These are phyloP conservation scores for Molossus molossus DNA, from an alignment of 2,797 vertebrate species.

Conservation along the genomic window DNA sequence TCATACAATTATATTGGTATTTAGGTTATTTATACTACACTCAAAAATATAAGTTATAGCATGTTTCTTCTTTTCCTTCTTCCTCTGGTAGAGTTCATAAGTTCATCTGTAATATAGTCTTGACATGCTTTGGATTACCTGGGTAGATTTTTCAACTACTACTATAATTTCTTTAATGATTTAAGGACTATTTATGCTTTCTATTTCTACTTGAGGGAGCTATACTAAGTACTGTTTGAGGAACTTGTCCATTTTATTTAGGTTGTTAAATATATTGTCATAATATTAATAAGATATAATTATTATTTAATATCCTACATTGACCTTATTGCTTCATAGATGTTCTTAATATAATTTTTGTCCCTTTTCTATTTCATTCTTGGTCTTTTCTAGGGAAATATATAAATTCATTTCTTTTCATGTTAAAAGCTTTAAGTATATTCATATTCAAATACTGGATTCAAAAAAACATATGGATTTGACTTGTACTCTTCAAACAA, in stretches of 20 bases:
- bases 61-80: neutral
- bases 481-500: neutral
- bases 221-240: neutral
- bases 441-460: neutral
- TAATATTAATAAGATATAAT: constrained; percentile 7
- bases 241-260: constrained; percentile 43
- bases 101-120: neutral
- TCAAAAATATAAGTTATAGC: neutral
- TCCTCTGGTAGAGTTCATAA: neutral
- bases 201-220: constrained; percentile 25
- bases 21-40: neutral
- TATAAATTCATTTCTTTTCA: neutral
- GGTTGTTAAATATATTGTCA: neutral
- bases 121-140: neutral
- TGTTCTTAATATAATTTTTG: neutral
- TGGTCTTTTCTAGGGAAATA: constrained; percentile 2
- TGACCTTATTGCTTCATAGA: neutral
- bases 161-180: neutral
- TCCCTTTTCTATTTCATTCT: neutral
- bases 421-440: neutral
- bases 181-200: neutral
- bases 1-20: neutral
- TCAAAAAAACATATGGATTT: neutral
- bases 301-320: neutral
- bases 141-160: neutral